These are phyloP conservation scores for Trematomus bernacchii DNA, from an alignment of 2,797 vertebrate genomes.

Conservation along the genomic window DNA sequence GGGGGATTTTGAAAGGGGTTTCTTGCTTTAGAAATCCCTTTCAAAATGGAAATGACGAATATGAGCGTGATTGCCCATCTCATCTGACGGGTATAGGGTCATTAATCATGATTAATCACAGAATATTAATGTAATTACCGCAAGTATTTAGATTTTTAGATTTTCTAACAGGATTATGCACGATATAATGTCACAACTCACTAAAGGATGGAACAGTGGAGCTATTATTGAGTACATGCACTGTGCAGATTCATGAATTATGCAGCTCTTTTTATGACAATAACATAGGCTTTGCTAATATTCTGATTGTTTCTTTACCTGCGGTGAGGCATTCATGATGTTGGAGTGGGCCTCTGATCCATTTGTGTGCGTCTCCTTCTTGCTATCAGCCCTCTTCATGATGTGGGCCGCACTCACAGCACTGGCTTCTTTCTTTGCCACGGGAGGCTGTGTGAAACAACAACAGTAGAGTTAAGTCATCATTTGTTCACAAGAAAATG, in stretches of 20 bases:
- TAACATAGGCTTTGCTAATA: too few relatives aligned
- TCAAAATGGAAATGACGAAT: not conserved
- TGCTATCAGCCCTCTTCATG: slow-evolving; percentile 86
- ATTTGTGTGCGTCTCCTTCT: slow-evolving; percentile 80
- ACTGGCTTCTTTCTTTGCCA: slow-evolving; percentile 85
- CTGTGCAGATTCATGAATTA: not conserved
- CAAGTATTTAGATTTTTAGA: too few relatives aligned
- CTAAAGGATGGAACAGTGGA: not conserved
- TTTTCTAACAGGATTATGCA: too few relatives aligned
- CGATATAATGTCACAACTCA: too few relatives aligned
- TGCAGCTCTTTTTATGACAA: not conserved
- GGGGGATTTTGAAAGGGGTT: not conserved
- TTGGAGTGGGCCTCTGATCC: slow-evolving; percentile 76
- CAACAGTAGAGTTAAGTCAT: slow-evolving; percentile 32
- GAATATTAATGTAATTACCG: too few relatives aligned
- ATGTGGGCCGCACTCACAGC: slow-evolving; percentile 81
- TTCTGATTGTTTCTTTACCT: slow-evolving; percentile 79
- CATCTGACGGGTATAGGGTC: not conserved
- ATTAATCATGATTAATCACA: too few relatives aligned
- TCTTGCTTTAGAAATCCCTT: not conserved
- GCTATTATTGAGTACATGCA: not conserved
- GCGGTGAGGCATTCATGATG: slow-evolving; percentile 72
- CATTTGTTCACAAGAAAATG: not conserved
- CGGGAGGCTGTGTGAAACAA: slow-evolving; percentile 82
- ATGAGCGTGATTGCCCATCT: not conserved